phyloP scores from a whole-genome alignment of 2,113 vertebrate genomes.

The Ictidomys tridecemlineatus region DNA sequence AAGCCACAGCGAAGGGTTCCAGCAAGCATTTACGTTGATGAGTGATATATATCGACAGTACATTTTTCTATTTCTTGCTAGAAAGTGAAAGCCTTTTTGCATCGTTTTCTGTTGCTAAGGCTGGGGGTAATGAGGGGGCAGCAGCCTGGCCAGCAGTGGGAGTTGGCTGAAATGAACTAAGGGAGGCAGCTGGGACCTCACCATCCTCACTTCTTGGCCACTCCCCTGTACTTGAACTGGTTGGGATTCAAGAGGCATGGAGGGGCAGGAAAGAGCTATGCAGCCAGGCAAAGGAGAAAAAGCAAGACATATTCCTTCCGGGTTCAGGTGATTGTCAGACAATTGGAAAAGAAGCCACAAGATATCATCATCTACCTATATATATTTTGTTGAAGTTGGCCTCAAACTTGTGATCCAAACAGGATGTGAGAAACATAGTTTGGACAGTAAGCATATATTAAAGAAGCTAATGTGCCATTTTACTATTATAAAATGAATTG shows the following conservation, averaged over 20 bases:
- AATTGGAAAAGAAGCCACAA: neutral
- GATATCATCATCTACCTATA: no score
- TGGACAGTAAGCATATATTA: no score
- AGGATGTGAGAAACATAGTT: no score
- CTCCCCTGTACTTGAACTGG: conserved; percentile 17
- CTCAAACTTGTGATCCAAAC: no score
- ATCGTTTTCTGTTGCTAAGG: neutral
- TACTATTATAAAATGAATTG: no score
- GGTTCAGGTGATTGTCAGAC: neutral
- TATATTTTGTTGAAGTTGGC: no score
- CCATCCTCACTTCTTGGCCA: neutral
- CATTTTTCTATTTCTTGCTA: neutral
- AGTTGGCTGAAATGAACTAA: neutral
- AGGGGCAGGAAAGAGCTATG: neutral
- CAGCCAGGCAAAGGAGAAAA: neutral
- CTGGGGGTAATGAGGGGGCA: neutral
- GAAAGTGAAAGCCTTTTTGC: neutral
- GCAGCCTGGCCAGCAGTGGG: neutral
- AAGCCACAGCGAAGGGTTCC: neutral
- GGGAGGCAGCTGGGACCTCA: neutral
- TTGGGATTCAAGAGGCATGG: neutral
- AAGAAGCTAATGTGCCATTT: no score
- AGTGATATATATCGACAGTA: conserved; percentile 2
- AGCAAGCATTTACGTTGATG: neutral
- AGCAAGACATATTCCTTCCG: neutral